Evolutionary conservation across 1,140 invertebrate species (phyloP).

Genomic region (Catajapyx aquilonaris): DNA sequence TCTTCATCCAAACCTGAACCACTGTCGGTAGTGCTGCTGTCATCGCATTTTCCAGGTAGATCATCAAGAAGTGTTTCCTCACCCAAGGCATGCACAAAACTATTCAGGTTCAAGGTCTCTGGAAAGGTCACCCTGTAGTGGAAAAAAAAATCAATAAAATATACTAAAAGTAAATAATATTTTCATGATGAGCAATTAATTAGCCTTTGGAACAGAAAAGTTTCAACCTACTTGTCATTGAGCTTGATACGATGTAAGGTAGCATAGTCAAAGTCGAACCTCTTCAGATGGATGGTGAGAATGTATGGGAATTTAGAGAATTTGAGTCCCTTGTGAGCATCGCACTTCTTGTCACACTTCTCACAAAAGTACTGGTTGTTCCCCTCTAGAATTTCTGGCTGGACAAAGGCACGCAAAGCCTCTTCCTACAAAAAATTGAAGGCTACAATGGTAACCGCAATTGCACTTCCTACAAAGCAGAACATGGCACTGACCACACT

Average conservation of each 20-base stretch:
- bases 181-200: too few relatives aligned
- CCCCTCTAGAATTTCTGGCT: slow-evolving; percentile 64
- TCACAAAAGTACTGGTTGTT: slow-evolving; percentile 82
- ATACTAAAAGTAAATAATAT: too few relatives aligned
- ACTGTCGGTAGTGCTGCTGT: slow-evolving; percentile 45
- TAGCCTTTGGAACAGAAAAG: too few relatives aligned
- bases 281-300: slow-evolving; percentile 66
- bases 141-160: slow-evolving; percentile 9
- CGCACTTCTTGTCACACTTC: slow-evolving; percentile 67
- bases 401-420: slow-evolving; percentile 63
- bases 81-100: slow-evolving; percentile 33
- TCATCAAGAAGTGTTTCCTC: too few relatives aligned
- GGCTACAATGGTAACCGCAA: background rate
- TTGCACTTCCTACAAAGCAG: background rate
- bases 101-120: slow-evolving; percentile 57
- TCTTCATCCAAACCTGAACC: slow-evolving; percentile 43
- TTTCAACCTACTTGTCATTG: slow-evolving; percentile 64
- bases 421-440: slow-evolving; percentile 35
- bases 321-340: slow-evolving; percentile 80
- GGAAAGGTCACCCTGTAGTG: slow-evolving; percentile 59
- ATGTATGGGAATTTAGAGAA: slow-evolving; percentile 77
- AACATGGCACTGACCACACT: slow-evolving; percentile 46
- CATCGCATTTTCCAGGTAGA: slow-evolving; percentile 36
- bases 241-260: slow-evolving; percentile 73
- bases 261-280: slow-evolving; percentile 79